Evolutionary conservation across 1,140 invertebrate genomes (phyloP), one percentile per base, ranked within the genome.

Genomic region (Whitmania pigra): DNA sequence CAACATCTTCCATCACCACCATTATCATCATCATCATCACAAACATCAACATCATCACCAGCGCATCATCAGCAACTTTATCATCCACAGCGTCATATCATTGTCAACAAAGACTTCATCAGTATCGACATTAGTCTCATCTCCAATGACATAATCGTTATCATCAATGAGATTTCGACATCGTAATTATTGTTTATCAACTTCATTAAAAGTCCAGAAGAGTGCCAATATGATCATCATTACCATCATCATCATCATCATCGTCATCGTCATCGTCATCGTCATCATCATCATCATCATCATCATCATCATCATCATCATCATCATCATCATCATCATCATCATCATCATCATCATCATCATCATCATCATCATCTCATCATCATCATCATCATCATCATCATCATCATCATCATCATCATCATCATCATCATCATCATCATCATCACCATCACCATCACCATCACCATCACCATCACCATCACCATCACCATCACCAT

Each of bases 241-340:
- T 29, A 40, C 29, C 25, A 40, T 27, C 67, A 3, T 69, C 17
- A 69, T 27, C 31, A 40, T 40, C n/a, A 53, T 40, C 13, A 15
- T 6, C 18, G 17, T 20, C 5, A 68, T 36, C 29, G 13, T 36
- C 29, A 22, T 36, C 67, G 7, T 68, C 67, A 49, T 68, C 67
- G 20, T 68, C n/a, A 5, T 68, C 67, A 6, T 68, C n/a, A 6
- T 27, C n/a, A 49, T 68, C 20, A 20, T n/a, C 67, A 31, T 68
- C 67, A 49, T 68, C 67, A 49, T n/a, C 5, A 31, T 68, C 67
- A 31, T 68, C 67, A 31, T n/a, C 67, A 31, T n/a, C 67, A 6
- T 68, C 5, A 49, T 68, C 5, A 49, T 68, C 5, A 31, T 68
- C 5, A 31, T 68, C 5, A 49, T 68, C 5, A 49, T 68, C 5